Evolutionary conservation across 1,140 invertebrate genomes (phyloP).

Genomic region (Nautilus pompilius): DNA sequence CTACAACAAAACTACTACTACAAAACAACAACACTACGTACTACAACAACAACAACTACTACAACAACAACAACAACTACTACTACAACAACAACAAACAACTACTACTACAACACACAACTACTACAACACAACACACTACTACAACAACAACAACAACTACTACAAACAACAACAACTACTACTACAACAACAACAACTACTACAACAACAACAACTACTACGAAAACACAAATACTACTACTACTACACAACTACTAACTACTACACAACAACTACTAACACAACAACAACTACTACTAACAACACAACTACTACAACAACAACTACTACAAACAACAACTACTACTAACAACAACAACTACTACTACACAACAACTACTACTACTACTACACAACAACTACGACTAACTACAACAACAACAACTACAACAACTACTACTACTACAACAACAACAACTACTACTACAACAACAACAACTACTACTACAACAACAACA

Average conservation of each 20-base stretch:
- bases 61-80: no score
- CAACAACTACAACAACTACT: background rate
- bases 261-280: background rate
- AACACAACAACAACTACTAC: background rate
- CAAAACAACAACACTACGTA: no score
- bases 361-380: background rate
- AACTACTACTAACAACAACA: background rate
- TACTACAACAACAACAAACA: no score
- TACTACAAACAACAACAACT: background rate
- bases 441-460: background rate
- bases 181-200: background rate
- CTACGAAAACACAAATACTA: background rate
- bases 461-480: background rate
- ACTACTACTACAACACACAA: no score
- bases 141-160: no score
- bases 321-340: background rate
- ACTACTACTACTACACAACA: background rate
- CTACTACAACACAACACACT: no score
- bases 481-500: background rate
- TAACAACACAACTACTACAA: background rate
- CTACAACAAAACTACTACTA: no score
- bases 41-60: no score
- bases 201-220: background rate
- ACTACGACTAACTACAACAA: background rate
- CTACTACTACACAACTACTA: background rate